Percentiles rank a stretch among this genome's conserved stretches.
Conservation (phyloP, 2,113 vertebrate genomes). For the Cranoglanis bouderius region DNA sequence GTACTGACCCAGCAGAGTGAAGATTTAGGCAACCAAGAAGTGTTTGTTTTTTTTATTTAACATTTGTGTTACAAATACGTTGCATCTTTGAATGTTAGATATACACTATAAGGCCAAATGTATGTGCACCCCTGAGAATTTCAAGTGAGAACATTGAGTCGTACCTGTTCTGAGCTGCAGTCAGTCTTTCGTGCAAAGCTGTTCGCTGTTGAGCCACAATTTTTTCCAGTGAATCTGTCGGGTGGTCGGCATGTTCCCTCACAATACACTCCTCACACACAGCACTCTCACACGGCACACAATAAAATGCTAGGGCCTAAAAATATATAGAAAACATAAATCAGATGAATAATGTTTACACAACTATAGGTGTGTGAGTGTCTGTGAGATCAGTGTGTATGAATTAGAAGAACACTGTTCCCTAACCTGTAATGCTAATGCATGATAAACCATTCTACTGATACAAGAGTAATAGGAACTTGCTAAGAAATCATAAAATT, state of each 20-base stretch:
- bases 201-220: conserved; percentile 85
- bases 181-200: conserved; percentile 83
- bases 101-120: not conserved
- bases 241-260: conserved; percentile 85
- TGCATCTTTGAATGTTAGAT: not conserved
- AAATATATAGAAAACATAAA: not conserved
- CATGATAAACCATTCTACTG: not conserved
- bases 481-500: not conserved
- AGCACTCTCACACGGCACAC: conserved; percentile 83
- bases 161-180: conserved; percentile 84
- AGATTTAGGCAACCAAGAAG: not conserved
- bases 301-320: conserved; percentile 90
- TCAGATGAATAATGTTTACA: not conserved
- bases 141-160: not conserved
- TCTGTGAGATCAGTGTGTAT: not conserved
- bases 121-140: not conserved
- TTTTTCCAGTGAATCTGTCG: conserved; percentile 79
- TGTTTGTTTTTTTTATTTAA: not conserved
- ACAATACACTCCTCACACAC: conserved; percentile 89
- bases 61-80: not conserved
- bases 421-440: not conserved
- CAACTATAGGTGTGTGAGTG: not conserved
- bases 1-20: not conserved
- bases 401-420: not conserved
- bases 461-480: not conserved